Evolutionary conservation across 2,888 invertebrate genomes (phyloP).

Genomic region (Tortrix viridana): DNA sequence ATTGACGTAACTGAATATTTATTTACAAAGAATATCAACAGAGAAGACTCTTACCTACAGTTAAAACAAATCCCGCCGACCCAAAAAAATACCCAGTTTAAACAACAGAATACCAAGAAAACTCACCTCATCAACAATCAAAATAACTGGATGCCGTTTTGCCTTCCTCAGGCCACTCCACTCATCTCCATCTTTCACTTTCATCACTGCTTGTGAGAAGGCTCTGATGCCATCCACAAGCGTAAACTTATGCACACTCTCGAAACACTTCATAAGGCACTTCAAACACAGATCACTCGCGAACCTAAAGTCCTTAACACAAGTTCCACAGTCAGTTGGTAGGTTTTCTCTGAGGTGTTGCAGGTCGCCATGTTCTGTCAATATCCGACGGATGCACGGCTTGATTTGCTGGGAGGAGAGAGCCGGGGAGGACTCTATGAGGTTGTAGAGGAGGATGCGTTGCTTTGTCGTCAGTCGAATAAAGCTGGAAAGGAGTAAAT

Average conservation of each 20-base stretch:
- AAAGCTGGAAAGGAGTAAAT: conserved; percentile 55
- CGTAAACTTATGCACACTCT: conserved; percentile 63
- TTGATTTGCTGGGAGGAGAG: conserved; percentile 67
- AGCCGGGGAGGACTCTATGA: conserved; percentile 62
- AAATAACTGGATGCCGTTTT: conserved; percentile 85
- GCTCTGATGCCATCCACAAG: conserved; percentile 72
- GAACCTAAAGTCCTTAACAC: conserved; percentile 59
- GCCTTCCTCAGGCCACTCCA: conserved; percentile 69
- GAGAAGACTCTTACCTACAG: too few species aligned
- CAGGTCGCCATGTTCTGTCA: conserved; percentile 68
- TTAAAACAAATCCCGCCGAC: too few species aligned
- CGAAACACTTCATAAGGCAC: conserved; percentile 67
- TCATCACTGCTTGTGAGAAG: conserved; percentile 65
- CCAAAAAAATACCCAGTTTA: too few species aligned
- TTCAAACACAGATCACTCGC: conserved; percentile 65
- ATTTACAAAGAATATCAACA: too few species aligned
- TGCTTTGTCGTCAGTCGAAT: conserved; percentile 67
- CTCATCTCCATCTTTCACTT: conserved; percentile 66
- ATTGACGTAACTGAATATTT: too few species aligned
- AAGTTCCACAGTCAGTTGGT: conserved; percentile 54
- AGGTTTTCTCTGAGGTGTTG: conserved; percentile 56
- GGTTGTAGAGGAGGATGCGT: conserved; percentile 68
- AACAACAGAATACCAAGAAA: too few species aligned
- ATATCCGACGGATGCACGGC: conserved; percentile 65
- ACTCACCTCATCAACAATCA: conserved; percentile 88